These are phyloP conservation scores for Nymphalis io DNA, from an alignment of 1,140 invertebrate species.

Conservation along the genomic window DNA sequence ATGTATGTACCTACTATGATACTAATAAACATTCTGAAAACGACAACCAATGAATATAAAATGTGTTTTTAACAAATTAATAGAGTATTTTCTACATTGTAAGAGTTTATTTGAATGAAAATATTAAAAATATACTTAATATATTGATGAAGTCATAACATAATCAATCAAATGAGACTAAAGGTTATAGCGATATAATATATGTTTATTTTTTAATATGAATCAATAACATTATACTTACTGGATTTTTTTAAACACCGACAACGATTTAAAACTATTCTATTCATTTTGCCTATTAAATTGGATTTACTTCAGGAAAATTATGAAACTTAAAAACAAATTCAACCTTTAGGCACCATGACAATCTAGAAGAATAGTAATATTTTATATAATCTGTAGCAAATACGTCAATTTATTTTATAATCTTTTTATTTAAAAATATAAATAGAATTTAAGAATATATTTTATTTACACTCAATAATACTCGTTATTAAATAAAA, in stretches of 20 bases:
- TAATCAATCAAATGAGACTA: conserved; percentile 57
- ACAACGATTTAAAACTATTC: conserved; percentile 67
- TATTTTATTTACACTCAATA: too few relatives aligned
- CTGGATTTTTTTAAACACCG: conserved; percentile 68
- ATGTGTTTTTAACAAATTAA: not conserved
- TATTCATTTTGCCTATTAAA: conserved; percentile 63
- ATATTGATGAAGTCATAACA: conserved; percentile 62
- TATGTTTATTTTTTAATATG: conserved; percentile 35
- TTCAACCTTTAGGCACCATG: conserved; percentile 76
- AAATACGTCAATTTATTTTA: not conserved
- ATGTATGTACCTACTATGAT: not conserved
- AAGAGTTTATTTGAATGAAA: not conserved
- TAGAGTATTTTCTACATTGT: not conserved
- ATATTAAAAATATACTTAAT: conserved; percentile 24
- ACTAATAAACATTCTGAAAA: conserved; percentile 7
- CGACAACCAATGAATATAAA: not conserved
- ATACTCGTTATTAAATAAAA: too few relatives aligned
- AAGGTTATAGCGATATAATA: conserved; percentile 57
- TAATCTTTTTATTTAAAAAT: too few relatives aligned
- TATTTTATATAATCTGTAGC: conserved; percentile 15
- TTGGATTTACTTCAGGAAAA: conserved; percentile 43
- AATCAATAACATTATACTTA: conserved; percentile 47
- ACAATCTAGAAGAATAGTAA: conserved; percentile 57
- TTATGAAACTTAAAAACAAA: conserved; percentile 75
- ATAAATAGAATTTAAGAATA: too few relatives aligned